Percentiles rank a stretch among this genome's conserved stretches.
These are phyloP conservation scores for Plutomurus gul DNA, from an alignment of 1,140 invertebrate species.

Conservation along the genomic window DNA sequence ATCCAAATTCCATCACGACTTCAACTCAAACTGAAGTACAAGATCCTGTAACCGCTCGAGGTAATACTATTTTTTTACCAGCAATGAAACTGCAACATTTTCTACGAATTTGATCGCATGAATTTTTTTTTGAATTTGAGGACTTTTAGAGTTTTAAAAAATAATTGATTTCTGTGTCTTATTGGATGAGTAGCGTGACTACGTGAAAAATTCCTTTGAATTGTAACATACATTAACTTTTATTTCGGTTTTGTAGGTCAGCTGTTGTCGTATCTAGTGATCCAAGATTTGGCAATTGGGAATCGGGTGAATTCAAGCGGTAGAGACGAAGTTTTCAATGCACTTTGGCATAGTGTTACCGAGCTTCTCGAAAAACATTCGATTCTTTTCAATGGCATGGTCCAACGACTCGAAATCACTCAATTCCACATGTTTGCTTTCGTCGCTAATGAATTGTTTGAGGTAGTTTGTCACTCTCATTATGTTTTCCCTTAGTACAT, in stretches of 20 bases:
- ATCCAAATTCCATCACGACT: not conserved
- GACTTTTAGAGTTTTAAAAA: no score
- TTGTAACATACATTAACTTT: no score
- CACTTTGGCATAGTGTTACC: slow-evolving; percentile 61
- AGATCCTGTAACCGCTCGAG: slow-evolving; percentile 37
- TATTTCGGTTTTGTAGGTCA: no score
- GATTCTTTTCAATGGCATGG: slow-evolving; percentile 66
- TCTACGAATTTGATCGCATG: no score
- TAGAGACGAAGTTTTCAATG: slow-evolving; percentile 51
- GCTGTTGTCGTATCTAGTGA: slow-evolving; percentile 40
- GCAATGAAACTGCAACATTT: no score
- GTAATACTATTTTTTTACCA: no score
- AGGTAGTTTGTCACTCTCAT: no score
- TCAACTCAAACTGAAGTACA: slow-evolving; percentile 43
- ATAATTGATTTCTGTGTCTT: no score
- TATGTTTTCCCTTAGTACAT: no score
- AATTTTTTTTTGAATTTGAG: no score
- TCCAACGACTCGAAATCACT: slow-evolving; percentile 64
- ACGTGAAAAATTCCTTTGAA: no score
- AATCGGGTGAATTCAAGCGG: not conserved
- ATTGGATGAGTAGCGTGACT: no score
- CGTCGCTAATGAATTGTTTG: slow-evolving; percentile 66
- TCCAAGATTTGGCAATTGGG: slow-evolving; percentile 48
- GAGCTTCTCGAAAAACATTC: slow-evolving; percentile 65
- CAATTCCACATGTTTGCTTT: slow-evolving; percentile 64